phyloP scores from a whole-genome alignment of 2,113 vertebrate genomes.

The Sisor rabdophorus region DNA sequence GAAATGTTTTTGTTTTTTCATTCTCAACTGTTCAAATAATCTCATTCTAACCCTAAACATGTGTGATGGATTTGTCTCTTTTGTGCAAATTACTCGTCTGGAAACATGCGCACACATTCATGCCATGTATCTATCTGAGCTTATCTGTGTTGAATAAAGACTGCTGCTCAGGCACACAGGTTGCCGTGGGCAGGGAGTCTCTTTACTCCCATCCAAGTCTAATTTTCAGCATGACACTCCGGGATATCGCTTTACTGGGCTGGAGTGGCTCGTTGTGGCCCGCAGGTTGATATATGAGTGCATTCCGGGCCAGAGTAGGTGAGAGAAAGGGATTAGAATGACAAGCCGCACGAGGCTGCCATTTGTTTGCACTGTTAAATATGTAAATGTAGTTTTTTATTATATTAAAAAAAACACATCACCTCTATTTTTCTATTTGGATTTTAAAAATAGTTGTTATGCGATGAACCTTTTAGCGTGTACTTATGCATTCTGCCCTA shows the following conservation, averaged over 20 bases:
- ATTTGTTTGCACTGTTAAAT: conserved; percentile 3
- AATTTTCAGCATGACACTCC: conserved; percentile 51
- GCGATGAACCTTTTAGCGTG: too few relatives aligned
- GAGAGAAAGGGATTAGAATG: conserved; percentile 47
- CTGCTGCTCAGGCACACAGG: conserved; percentile 40
- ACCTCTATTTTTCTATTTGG: not conserved
- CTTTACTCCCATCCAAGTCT: conserved; percentile 42
- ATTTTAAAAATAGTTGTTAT: too few relatives aligned
- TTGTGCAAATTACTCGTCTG: conserved; percentile 46
- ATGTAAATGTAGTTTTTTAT: too few relatives aligned
- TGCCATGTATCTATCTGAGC: conserved; percentile 38
- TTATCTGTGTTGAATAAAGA: conserved; percentile 50
- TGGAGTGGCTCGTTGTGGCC: conserved; percentile 48
- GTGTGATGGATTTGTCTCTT: conserved; percentile 46
- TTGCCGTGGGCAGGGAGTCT: conserved; percentile 37
- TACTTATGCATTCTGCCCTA: too few relatives aligned
- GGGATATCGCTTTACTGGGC: conserved; percentile 44
- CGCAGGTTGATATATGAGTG: conserved; percentile 51
- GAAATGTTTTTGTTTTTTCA: not conserved
- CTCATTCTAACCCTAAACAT: conserved; percentile 40
- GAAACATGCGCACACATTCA: conserved; percentile 40
- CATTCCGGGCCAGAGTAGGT: conserved; percentile 43
- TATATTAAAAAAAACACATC: not conserved
- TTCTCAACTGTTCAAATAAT: conserved; percentile 32
- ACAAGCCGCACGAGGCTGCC: conserved; percentile 30